These are phyloP conservation scores for Leptobrachium leishanense DNA, from an alignment of 2,113 vertebrate species.

Conservation along the genomic window DNA sequence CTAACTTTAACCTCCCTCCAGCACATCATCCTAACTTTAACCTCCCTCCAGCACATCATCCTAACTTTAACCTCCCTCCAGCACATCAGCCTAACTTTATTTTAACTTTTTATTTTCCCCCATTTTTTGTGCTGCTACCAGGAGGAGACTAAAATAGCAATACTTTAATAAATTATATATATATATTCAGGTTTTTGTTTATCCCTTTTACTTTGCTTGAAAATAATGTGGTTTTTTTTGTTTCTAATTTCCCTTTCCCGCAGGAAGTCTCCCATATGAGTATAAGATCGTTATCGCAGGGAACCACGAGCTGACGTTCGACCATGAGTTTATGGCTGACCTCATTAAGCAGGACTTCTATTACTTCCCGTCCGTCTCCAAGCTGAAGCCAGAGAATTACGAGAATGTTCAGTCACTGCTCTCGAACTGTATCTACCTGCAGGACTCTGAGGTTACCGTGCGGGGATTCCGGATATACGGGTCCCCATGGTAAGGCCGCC, in stretches of 20 bases:
- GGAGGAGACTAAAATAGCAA: no score
- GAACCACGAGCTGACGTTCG: constrained; percentile 96
- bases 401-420: constrained; percentile 94
- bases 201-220: no score
- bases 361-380: constrained; percentile 95
- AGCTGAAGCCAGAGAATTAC: constrained; percentile 94
- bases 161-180: no score
- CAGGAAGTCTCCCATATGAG: constrained; percentile 92
- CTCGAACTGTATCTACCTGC: constrained; percentile 97
- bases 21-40: no score
- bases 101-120: no score
- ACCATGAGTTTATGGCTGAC: constrained; percentile 98
- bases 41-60: no score
- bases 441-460: constrained; percentile 93
- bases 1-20: no score
- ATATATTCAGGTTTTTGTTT: no score
- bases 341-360: constrained; percentile 98
- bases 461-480: constrained; percentile 92
- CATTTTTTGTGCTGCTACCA: no score
- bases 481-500: constrained; percentile 83
- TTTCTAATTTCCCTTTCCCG: constrained; percentile 14
- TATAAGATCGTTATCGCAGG: constrained; percentile 95
- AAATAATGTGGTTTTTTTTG: constrained; percentile 23
- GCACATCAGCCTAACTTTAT: no score
- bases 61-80: no score